Base-by-base conservation (phyloP, 1,140 invertebrate species). In the Phocides pigmalion region DNA sequence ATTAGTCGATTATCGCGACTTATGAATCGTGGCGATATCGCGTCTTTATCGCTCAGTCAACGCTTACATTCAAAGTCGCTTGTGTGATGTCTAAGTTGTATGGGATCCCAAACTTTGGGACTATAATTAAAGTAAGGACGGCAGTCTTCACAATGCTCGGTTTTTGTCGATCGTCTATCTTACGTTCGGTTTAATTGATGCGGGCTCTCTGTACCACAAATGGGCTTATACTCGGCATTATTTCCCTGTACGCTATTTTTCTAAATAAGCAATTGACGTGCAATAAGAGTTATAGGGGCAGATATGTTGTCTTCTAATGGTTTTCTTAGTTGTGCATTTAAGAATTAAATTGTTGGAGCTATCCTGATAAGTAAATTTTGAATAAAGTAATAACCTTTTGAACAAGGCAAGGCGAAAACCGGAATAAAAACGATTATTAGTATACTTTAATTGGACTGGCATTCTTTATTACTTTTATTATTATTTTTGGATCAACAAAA, bases 151-250 rank as follows among this genome's bases (percentile, higher is more conserved):
- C 53, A 56, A 42, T 56, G 19, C 16, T n/a, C 14, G 49, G 28
- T 41, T 56, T 56, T 42, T 42, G 53, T 42, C 19, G 37, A 42
- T 56, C 37, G 53, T 42, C 42, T 42, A 42, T 56, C 37, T 56
- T 42, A 53, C 17, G 35, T 56, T 56, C 37, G 37, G 50, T 39
- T 56, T 41, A 56, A 56, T 41, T 56, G 53, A 56, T 56, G 53
- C 53, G 53, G 53, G 53, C 12, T n/a, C 53, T 12, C 19, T 42
- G 14, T 42, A 56, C 53, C 37, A 41, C 37, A 56, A 53, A 53
- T 22, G 50, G 53, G 19, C 12, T 14, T 56, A 56, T 56, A 14
- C 17, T 53, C 37, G 17, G 19, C 37, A 42, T 56, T 42, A 42
- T 56, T 25, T 20, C 16, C 3, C 19, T 22, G 19, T 20, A 19